These are phyloP conservation scores for Campoplex nolae DNA, from an alignment of 2,888 invertebrate species.

Conservation along the genomic window DNA sequence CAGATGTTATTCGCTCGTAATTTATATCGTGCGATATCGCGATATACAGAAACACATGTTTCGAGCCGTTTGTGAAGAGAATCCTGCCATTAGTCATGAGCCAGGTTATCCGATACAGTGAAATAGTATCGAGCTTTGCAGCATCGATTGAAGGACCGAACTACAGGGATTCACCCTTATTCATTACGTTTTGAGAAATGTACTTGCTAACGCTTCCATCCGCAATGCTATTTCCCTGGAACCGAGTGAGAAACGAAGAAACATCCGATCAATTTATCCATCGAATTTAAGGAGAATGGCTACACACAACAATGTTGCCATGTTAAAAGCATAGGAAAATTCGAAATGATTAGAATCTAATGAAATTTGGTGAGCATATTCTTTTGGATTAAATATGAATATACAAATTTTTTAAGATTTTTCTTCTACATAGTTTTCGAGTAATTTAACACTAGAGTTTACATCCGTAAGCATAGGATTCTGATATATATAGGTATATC, in stretches of 20 bases:
- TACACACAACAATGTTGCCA: too few relatives aligned
- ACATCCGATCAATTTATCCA: neutral
- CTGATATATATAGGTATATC: too few relatives aligned
- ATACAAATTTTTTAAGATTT: too few relatives aligned
- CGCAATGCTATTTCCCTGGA: neutral
- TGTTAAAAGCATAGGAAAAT: too few relatives aligned
- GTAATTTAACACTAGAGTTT: too few relatives aligned
- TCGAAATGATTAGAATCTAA: too few relatives aligned
- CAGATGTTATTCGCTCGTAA: conserved; percentile 17
- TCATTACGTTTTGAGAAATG: conserved; percentile 1
- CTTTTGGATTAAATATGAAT: too few relatives aligned
- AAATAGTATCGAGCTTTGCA: conserved; percentile 7
- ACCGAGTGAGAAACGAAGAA: neutral
- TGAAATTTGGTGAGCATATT: too few relatives aligned
- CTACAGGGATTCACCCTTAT: neutral
- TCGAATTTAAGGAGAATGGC: too few relatives aligned
- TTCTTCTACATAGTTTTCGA: too few relatives aligned
- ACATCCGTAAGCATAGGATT: too few relatives aligned
- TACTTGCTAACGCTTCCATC: neutral
- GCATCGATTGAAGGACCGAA: conserved; percentile 21
- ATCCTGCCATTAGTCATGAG: neutral
- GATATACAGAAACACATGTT: conserved; percentile 29
- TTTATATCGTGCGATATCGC: conserved; percentile 24
- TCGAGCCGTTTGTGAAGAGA: neutral
- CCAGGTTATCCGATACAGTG: neutral